Evolutionary conservation across 2,888 invertebrate genomes (phyloP).

Genomic region (Mayetiola destructor): DNA sequence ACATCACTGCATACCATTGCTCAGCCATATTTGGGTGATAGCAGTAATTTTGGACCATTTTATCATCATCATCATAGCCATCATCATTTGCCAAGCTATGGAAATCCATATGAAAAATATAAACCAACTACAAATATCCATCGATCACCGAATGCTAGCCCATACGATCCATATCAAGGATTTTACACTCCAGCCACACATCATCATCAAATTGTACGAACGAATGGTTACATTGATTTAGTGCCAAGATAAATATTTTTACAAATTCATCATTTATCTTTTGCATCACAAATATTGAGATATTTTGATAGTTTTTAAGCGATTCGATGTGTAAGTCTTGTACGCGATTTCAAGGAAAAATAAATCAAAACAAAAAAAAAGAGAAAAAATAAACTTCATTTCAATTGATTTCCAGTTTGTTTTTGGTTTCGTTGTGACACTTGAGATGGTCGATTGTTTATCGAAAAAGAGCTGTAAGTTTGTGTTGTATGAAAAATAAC

Average conservation of each 20-base stretch:
- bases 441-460: not conserved
- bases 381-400: not conserved
- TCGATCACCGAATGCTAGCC: conserved; percentile 22
- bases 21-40: conserved; percentile 32
- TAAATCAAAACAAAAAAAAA: not conserved
- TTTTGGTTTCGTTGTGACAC: not conserved
- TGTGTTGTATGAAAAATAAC: too few species aligned
- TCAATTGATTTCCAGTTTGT: not conserved
- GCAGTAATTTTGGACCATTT: conserved; percentile 33
- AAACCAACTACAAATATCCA: conserved; percentile 25
- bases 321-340: not conserved
- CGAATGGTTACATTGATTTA: conserved; percentile 28
- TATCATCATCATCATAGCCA: conserved; percentile 30
- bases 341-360: not conserved
- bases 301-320: not conserved
- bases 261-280: too few species aligned
- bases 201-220: conserved; percentile 18
- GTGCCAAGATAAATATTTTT: conserved; percentile 30
- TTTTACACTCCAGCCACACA: conserved; percentile 18
- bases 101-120: conserved; percentile 34
- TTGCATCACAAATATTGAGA: not conserved
- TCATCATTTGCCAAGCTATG: conserved; percentile 24
- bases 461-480: not conserved
- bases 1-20: conserved; percentile 2
- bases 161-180: conserved; percentile 30